Percentiles rank a stretch among this genome's conserved stretches.
phyloP scores from a whole-genome alignment of 2,113 vertebrate genomes.

The Atherinomorus stipes region DNA sequence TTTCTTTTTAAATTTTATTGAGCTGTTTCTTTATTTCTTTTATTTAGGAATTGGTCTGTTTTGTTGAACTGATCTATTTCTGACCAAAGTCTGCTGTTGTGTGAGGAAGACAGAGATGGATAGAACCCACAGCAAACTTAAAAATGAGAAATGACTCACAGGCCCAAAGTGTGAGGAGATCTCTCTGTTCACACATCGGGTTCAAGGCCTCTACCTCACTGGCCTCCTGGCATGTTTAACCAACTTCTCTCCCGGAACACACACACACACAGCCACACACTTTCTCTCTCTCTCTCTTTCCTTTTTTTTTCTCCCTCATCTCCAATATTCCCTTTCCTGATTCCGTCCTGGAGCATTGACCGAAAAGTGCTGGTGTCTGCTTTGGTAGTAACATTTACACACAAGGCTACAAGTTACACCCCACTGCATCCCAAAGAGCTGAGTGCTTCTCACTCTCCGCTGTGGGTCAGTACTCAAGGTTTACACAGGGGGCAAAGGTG shows the following conservation, averaged over 20 bases:
- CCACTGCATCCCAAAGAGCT: constrained; percentile 65
- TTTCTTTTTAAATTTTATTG: neutral
- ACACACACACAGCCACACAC: constrained; percentile 22
- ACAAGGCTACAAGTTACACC: constrained; percentile 21
- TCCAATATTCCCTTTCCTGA: constrained; percentile 51
- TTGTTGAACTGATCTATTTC: neutral
- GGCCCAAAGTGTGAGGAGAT: constrained; percentile 48
- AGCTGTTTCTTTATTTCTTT: no score
- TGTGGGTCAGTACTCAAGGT: constrained; percentile 77
- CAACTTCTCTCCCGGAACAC: constrained; percentile 23
- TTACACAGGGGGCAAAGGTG: constrained; percentile 82
- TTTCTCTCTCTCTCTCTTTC: neutral
- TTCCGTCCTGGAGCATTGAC: constrained; percentile 52
- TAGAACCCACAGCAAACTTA: neutral
- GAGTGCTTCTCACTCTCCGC: constrained; percentile 57
- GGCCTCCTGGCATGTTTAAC: constrained; percentile 41
- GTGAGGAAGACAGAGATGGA: constrained; percentile 2
- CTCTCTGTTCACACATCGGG: constrained; percentile 63
- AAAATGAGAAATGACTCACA: constrained; percentile 18
- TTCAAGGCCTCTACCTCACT: constrained; percentile 61
- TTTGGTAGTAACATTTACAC: constrained; percentile 30
- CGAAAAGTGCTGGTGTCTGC: constrained; percentile 30
- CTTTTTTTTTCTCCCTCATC: constrained; percentile 50
- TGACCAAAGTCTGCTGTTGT: neutral
- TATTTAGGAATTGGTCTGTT: neutral